phyloP scores from a whole-genome alignment of 2,113 vertebrate species.

The Microtus montanus region DNA sequence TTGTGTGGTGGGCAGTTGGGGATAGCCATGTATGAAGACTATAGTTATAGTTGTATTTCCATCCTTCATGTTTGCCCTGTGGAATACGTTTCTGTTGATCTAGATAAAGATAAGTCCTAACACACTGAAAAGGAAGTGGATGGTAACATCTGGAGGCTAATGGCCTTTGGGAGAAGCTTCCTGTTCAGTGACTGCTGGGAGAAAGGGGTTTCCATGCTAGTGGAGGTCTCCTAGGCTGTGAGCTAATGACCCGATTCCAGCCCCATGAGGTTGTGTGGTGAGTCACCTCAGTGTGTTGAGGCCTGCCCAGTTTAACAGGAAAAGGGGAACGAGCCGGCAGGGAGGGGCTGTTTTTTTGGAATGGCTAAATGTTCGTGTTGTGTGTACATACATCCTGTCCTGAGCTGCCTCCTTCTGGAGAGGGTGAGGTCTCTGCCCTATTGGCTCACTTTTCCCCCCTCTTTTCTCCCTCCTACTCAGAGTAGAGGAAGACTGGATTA shows the following conservation, averaged over 20 bases:
- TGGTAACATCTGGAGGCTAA: neutral
- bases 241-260: conserved; percentile 67
- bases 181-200: neutral
- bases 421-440: conserved; percentile 53
- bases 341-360: conserved; percentile 73
- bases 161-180: neutral
- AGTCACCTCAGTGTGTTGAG: conserved; percentile 67
- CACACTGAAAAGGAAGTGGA: neutral
- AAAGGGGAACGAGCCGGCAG: conserved; percentile 49
- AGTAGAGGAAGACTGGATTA: conserved; percentile 80
- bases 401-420: conserved; percentile 17
- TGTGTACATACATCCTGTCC: conserved; percentile 66
- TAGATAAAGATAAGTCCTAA: neutral
- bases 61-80: neutral
- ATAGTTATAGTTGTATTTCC: neutral
- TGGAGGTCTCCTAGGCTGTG: neutral
- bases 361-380: conserved; percentile 40
- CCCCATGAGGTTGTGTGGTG: conserved; percentile 41
- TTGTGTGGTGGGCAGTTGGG: neutral
- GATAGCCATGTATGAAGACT: neutral
- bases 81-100: neutral
- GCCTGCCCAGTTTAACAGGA: conserved; percentile 73
- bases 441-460: conserved; percentile 15
- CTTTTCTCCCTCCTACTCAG: conserved; percentile 62
- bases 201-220: neutral